Conservation (phyloP, 2,113 vertebrate species). For the Phalacrocorax aristotelis region DNA sequence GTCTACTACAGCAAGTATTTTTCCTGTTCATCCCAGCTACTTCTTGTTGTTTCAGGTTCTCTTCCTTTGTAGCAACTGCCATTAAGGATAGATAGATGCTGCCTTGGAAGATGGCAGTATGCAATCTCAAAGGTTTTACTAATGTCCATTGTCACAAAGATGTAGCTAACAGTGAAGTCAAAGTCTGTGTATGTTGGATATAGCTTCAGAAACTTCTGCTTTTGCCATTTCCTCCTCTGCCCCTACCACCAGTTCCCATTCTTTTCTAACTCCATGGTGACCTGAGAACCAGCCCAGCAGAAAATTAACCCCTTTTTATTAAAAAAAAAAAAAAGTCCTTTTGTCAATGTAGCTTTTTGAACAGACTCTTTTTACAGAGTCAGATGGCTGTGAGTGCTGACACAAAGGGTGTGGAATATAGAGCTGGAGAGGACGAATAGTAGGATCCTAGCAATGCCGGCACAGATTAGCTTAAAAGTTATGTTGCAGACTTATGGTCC, state of each 20-base stretch:
- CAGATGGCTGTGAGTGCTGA: background rate
- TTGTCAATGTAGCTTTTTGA: background rate
- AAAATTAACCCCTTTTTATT: background rate
- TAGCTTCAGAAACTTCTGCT: background rate
- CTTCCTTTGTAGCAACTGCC: background rate
- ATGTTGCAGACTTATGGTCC: background rate
- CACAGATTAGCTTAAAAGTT: background rate
- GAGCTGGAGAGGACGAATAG: background rate
- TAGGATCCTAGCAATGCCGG: background rate
- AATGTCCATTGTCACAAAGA: background rate
- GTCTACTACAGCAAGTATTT: background rate
- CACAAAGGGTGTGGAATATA: background rate
- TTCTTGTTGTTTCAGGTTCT: background rate
- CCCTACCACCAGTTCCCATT: background rate
- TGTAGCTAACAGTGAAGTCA: background rate
- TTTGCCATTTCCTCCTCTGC: background rate
- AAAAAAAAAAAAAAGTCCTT: background rate
- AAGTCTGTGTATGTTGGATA: background rate
- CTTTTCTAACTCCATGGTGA: background rate
- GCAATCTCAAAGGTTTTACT: background rate
- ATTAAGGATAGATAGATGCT: background rate
- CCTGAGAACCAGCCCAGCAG: background rate
- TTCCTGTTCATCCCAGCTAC: background rate
- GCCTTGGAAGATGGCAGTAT: background rate
- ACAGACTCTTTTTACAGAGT: background rate